Evolutionary conservation across 1,140 invertebrate genomes (phyloP).

Genomic region (Plectrocnemia conspersa): DNA sequence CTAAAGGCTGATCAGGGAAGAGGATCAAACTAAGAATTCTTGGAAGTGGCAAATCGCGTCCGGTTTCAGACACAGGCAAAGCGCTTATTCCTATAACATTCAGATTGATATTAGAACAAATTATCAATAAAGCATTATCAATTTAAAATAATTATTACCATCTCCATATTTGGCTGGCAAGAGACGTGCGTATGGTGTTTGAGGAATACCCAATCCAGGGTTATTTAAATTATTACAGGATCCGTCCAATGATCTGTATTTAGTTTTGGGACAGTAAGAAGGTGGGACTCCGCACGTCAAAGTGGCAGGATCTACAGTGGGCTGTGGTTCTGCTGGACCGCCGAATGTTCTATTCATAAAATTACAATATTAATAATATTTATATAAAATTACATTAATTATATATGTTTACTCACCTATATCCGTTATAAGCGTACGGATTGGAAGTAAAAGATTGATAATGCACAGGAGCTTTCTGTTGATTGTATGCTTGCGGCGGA

Average conservation of each 20-base stretch:
- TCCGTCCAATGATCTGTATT: conserved; percentile 75
- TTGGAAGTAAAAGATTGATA: neutral
- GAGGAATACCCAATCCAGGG: conserved; percentile 67
- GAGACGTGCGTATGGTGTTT: conserved; percentile 65
- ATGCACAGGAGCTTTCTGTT: neutral
- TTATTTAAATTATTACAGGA: conserved; percentile 78
- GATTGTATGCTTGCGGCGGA: conserved; percentile 9
- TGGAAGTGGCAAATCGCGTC: conserved; percentile 62
- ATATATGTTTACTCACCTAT: conserved; percentile 5
- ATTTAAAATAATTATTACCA: conserved; percentile 50
- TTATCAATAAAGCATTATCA: conserved; percentile 6
- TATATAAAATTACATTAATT: conserved; percentile 1
- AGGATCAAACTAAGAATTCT: conserved; percentile 65
- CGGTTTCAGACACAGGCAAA: conserved; percentile 57
- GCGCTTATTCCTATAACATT: conserved; percentile 57
- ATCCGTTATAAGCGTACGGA: conserved; percentile 1
- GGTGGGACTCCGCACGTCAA: conserved; percentile 29
- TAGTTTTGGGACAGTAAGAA: conserved; percentile 39
- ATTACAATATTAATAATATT: neutral
- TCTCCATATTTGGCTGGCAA: conserved; percentile 77
- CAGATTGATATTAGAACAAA: conserved; percentile 24
- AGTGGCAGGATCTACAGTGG: conserved; percentile 29
- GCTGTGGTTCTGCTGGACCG: neutral
- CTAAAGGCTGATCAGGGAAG: conserved; percentile 61
- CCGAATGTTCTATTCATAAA: conserved; percentile 8